These are phyloP conservation scores for Drosophila punjabiensis DNA, from an alignment of 1,140 invertebrate species.

Conservation along the genomic window DNA sequence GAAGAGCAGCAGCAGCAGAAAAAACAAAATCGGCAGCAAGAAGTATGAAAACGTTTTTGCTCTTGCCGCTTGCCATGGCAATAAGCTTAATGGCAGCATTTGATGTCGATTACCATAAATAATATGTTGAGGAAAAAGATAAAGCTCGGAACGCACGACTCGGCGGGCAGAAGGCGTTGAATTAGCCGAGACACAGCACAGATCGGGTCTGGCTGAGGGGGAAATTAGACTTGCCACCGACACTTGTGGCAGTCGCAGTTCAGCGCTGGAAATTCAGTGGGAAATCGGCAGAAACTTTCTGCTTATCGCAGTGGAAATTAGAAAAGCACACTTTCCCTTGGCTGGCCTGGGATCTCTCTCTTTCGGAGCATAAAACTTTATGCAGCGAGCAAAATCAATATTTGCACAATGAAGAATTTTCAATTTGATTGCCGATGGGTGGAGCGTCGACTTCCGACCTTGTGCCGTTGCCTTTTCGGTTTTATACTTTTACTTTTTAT, in stretches of 20 bases:
- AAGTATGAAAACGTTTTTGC: slow-evolving; percentile 57
- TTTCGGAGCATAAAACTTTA: slow-evolving; percentile 55
- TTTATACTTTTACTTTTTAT: slow-evolving; percentile 40
- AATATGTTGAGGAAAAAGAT: slow-evolving; percentile 44
- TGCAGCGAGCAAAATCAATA: slow-evolving; percentile 69
- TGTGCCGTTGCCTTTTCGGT: slow-evolving; percentile 42
- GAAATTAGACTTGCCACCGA: slow-evolving; percentile 43
- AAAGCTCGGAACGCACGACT: slow-evolving; percentile 38
- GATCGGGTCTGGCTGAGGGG: not conserved
- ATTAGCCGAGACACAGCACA: slow-evolving; percentile 37
- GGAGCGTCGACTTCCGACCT: slow-evolving; percentile 8
- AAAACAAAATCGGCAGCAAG: slow-evolving; percentile 23
- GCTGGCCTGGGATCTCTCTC: slow-evolving; percentile 4
- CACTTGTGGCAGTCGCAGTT: slow-evolving; percentile 59
- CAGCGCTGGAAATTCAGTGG: slow-evolving; percentile 25
- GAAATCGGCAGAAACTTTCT: slow-evolving; percentile 31
- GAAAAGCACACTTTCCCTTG: slow-evolving; percentile 42
- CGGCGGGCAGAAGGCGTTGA: slow-evolving; percentile 62
- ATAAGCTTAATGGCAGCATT: slow-evolving; percentile 79
- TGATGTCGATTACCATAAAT: slow-evolving; percentile 83
- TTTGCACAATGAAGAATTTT: slow-evolving; percentile 62
- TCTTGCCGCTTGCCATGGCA: slow-evolving; percentile 66
- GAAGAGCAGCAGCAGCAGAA: slow-evolving; percentile 1
- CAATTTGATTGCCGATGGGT: slow-evolving; percentile 55
- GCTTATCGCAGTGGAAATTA: slow-evolving; percentile 54